A percentile compares a stretch with the other conserved stretches of the same genome.
Conservation (phyloP, 1,140 invertebrate species). For the Telenomus remus region DNA sequence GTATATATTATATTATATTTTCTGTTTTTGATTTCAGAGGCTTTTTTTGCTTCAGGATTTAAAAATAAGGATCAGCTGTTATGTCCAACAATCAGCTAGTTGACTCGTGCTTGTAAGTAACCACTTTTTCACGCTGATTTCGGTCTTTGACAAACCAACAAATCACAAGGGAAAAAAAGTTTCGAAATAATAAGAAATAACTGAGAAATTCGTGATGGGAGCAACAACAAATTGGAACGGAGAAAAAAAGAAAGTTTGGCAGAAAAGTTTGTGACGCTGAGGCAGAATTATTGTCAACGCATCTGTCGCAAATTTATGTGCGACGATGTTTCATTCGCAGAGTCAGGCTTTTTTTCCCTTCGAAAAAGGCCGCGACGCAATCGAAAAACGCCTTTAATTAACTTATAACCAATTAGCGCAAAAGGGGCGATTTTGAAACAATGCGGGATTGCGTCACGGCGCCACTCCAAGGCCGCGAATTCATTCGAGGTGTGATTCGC, state of each 20-base stretch:
- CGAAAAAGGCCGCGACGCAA: conserved; percentile 9
- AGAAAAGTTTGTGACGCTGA: no score
- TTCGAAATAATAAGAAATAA: no score
- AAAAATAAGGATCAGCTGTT: conserved; percentile 68
- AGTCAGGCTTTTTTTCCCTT: background rate
- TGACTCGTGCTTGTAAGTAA: conserved; percentile 77
- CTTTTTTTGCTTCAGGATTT: conserved; percentile 59
- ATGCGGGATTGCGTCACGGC: conserved; percentile 24
- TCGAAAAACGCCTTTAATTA: conserved; percentile 24
- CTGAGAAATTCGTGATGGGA: no score
- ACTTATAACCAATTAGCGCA: conserved; percentile 39
- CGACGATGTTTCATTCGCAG: no score
- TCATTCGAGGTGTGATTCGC: conserved; percentile 35
- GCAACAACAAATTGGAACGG: no score
- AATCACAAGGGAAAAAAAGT: background rate
- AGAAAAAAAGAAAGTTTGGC: no score
- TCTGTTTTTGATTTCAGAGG: conserved; percentile 61
- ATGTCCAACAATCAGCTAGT: conserved; percentile 78
- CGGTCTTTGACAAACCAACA: background rate
- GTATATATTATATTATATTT: no score
- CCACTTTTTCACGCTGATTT: background rate
- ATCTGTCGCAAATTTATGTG: no score
- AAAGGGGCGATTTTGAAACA: conserved; percentile 32
- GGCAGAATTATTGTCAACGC: no score
- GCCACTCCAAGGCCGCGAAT: conserved; percentile 18